Percentiles rank a stretch among this genome's conserved stretches.
Evolutionary conservation across 2,113 vertebrate genomes (phyloP).

Genomic region (Nycticebus coucang): DNA sequence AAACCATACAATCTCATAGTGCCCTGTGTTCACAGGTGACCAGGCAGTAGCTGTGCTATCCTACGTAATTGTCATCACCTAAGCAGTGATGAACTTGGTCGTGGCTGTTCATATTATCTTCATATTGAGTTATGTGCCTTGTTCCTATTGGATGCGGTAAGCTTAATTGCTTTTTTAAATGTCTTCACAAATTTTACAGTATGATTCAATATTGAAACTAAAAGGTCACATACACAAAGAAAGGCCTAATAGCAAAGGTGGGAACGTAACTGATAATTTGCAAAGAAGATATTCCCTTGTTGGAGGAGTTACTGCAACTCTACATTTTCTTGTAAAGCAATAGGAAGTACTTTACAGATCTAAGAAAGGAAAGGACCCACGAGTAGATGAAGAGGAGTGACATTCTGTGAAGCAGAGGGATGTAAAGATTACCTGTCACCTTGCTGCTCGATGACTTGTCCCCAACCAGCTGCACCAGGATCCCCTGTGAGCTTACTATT

Average conservation of each 20-base stretch:
- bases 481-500: neutral
- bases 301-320: neutral
- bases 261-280: neutral
- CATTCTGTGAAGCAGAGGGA: neutral
- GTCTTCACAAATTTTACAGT: neutral
- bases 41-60: neutral
- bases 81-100: neutral
- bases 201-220: neutral
- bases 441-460: neutral
- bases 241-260: neutral
- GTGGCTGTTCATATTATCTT: neutral
- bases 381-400: neutral
- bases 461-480: neutral
- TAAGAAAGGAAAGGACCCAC: neutral
- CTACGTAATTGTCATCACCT: neutral
- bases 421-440: neutral
- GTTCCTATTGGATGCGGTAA: neutral
- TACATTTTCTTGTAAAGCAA: neutral
- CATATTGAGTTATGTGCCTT: neutral
- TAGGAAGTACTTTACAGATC: neutral
- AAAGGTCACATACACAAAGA: neutral
- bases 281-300: neutral
- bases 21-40: neutral
- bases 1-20: neutral
- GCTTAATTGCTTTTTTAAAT: neutral